phyloP scores from a whole-genome alignment of 2,888 invertebrate species.

The Cheilosia scutellata region DNA sequence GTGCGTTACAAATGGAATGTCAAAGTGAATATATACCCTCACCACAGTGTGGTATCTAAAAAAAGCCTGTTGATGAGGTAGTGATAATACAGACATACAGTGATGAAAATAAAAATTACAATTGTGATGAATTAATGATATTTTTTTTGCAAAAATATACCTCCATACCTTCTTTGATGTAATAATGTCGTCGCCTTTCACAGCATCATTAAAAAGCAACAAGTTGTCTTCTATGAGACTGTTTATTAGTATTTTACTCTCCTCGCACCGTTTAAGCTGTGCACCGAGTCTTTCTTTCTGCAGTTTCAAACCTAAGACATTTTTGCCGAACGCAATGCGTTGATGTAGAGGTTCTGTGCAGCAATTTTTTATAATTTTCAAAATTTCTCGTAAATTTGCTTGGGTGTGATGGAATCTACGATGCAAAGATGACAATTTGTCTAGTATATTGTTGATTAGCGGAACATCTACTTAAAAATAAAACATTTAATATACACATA shows the following conservation, averaged over 20 bases:
- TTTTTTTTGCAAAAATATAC: not conserved
- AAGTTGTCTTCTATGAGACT: constrained; percentile 81
- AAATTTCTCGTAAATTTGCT: constrained; percentile 87
- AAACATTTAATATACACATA: constrained; percentile 1
- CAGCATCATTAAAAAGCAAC: constrained; percentile 79
- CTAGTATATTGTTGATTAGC: constrained; percentile 79
- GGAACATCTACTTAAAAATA: constrained; percentile 77
- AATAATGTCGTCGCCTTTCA: not conserved
- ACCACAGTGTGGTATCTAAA: too few relatives aligned
- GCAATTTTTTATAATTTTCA: constrained; percentile 88
- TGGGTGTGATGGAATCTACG: constrained; percentile 84
- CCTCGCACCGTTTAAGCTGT: constrained; percentile 80
- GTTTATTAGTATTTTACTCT: constrained; percentile 80
- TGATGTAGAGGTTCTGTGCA: constrained; percentile 90
- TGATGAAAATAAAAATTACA: too few relatives aligned
- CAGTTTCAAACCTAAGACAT: constrained; percentile 80
- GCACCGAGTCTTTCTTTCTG: constrained; percentile 80
- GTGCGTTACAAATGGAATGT: too few relatives aligned
- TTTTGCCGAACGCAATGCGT: constrained; percentile 85
- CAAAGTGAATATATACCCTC: too few relatives aligned
- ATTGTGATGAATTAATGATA: too few relatives aligned
- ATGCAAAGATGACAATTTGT: constrained; percentile 78
- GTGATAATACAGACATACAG: too few relatives aligned
- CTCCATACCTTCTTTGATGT: not conserved
- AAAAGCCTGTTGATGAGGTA: too few relatives aligned